Evolutionary conservation across 2,113 vertebrate genomes (phyloP), one percentile per base, ranked within the genome.

Genomic region (Mormyrus iriodes): DNA sequence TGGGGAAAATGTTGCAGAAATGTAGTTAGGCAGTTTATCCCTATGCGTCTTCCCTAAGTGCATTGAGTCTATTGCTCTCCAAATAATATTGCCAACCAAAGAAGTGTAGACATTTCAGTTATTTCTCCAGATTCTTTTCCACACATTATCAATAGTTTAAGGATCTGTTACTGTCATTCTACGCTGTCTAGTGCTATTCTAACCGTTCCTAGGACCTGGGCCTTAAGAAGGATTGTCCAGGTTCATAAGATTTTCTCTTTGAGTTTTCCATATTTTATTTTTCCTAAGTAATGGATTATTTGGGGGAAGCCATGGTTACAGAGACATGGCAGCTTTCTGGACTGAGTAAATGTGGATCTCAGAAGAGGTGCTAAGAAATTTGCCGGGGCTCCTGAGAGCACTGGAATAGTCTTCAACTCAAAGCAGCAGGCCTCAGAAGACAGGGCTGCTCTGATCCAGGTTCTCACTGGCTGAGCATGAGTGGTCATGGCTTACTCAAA

Each of bases 51-150:
- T 84, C 73, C 44, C 51, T 51, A 52, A 49, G 49, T 82, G 24
- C 88, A 49, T 86, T 53, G 13, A 44, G 24, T 51, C 10, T 55
- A 46, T n/a, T 65, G 35, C n/a, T 65, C 21, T 61, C 73, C 35
- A 79, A 79, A 65, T 73, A 21, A 58, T 55, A 24, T 61, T 58
- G 79, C 53, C 52, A 88, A 53, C 79, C 35, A 85, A 83, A 89
- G 79, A 82, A 58, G 9, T 44, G 35, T 76, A 69, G 31, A 19
- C 48, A 52, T 88, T 88, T 39, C 31, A 35, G 8, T 88, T 61
- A n/a, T 4, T 69, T 69, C 61, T 69, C n/a, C 12, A 3, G 13
- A 4, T 46, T 88, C n/a, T 85, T 85, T 8, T 17, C 31, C 46
- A n/a, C 82, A n/a, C 46, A 85, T 84, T 65, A 84, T 85, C 42